phyloP scores from a whole-genome alignment of 2,888 invertebrate genomes.

The Eutolmus rufibarbis region DNA sequence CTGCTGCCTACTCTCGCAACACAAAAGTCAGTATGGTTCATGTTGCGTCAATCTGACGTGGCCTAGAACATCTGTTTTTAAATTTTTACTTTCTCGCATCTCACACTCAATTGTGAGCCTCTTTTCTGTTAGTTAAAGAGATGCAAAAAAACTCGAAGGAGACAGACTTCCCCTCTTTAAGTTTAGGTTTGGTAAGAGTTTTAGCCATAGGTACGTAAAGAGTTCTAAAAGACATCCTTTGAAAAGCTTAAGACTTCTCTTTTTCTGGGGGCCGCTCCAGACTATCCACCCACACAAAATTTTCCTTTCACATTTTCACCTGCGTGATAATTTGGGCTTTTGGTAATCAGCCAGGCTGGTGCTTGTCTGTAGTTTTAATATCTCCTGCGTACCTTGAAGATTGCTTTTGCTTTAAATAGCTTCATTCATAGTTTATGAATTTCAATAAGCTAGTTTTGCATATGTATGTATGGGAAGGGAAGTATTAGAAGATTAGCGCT shows the following conservation, averaged over 20 bases:
- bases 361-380: background rate
- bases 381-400: background rate
- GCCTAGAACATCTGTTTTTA: background rate
- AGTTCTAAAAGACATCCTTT: background rate
- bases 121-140: background rate
- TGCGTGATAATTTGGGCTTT: background rate
- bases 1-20: background rate
- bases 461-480: background rate
- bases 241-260: background rate
- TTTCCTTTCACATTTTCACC: background rate
- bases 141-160: background rate
- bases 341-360: background rate
- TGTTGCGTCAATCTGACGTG: background rate
- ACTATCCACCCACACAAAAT: background rate
- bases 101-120: background rate
- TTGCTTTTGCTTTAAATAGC: background rate
- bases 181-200: background rate
- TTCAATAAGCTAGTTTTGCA: background rate
- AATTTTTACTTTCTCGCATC: background rate
- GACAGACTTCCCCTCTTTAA: background rate
- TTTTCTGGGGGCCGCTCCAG: background rate
- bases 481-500: background rate
- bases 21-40: background rate
- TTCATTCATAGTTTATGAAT: background rate
- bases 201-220: background rate